Base-by-base conservation (phyloP, 2,888 invertebrate genomes). In the Leucophenga maculata region DNA sequence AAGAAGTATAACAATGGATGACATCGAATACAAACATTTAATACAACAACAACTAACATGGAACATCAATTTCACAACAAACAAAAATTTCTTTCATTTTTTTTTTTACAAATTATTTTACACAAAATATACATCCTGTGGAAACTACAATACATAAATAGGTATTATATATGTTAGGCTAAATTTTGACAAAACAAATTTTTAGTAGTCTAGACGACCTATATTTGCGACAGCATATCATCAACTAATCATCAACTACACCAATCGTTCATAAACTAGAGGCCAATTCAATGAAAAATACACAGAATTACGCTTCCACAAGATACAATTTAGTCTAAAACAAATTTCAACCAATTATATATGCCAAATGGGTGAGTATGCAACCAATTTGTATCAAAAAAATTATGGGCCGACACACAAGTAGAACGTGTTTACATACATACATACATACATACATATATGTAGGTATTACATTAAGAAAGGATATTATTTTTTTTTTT, bases 31-130 rank as follows among this genome's bases (percentile, higher is more conserved):
- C 77, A 78, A 78, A 82, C 82, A 82, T 75, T 77, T 72, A 79
- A 77, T 75, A 83, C 84, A 83, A 83, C 83, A 83, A 82, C 83
- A 83, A 84, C 81, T 75, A 83, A 79, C 77, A 82, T 74, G 74
- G 69, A 76, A 69, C 74, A 74, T 73, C 75, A 76, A 69, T 71
- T 70, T 75, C 73, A 72, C 67, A 75, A 72, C 66, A 74, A 77
- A 74, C 73, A 77, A 70, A n/a, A n/a, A n/a, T n/a, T n/a, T n/a
- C n/a, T n/a, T n/a, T n/a, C n/a, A n/a, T n/a, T n/a, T n/a, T 74
- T 55, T 69, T 59, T 52, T 75, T 68, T 48, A 69, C 67, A 70
- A 54, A 70, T 62, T 55, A 8, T 66, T 65, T 48, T 31, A 26
- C 66, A 59, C n/a, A 55, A 57, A 69, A 59, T 39, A 13, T 57